Conservation (phyloP, 2,797 vertebrate genomes). For the Sarcoramphus papa region DNA sequence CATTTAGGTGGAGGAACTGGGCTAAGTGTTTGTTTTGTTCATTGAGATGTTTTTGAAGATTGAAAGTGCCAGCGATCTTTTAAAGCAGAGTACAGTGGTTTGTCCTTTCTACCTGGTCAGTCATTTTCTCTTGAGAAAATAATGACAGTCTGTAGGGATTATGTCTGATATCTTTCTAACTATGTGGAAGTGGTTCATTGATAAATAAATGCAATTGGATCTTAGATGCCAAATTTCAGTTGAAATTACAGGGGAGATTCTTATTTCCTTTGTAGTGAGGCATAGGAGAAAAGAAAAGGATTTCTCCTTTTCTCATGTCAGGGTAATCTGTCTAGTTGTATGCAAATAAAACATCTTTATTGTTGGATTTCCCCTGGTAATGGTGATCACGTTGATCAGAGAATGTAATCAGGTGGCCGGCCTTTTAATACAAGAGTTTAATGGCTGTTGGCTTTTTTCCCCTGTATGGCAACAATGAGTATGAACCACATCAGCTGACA, state of each 20-base stretch:
- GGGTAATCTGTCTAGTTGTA: neutral
- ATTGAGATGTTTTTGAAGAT: neutral
- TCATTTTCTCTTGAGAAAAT: neutral
- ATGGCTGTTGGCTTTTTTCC: neutral
- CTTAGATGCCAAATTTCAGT: neutral
- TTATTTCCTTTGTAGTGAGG: neutral
- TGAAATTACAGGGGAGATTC: neutral
- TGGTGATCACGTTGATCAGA: neutral
- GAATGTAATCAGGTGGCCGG: neutral
- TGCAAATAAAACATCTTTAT: neutral
- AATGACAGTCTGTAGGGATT: neutral
- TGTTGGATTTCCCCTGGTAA: neutral
- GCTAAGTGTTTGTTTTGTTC: neutral
- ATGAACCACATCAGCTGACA: neutral
- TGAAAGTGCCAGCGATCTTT: neutral
- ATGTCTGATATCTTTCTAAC: too few relatives aligned
- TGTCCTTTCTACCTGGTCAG: neutral
- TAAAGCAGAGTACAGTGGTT: rapidly evolving
- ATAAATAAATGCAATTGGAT: neutral
- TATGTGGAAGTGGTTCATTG: rapidly evolving
- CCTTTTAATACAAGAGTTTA: neutral
- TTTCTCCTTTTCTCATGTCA: neutral
- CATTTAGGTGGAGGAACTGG: neutral
- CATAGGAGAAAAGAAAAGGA: neutral
- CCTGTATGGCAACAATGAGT: too few relatives aligned